Evolutionary conservation across 2,888 invertebrate genomes (phyloP), one percentile per base, ranked within the genome.

Genomic region (Molorchus minor): DNA sequence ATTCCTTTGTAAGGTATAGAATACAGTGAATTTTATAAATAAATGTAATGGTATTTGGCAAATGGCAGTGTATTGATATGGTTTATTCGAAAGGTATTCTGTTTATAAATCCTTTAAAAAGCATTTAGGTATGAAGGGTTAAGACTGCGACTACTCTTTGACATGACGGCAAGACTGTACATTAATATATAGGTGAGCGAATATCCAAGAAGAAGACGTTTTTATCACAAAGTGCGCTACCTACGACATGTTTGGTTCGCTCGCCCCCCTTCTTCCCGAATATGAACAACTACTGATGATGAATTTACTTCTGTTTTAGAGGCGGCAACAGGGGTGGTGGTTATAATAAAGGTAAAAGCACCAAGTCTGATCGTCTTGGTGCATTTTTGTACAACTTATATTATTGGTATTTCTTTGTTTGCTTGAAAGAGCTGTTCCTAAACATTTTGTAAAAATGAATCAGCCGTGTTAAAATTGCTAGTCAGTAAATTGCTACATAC

Each of bases 291-390:
- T 68, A 69, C 69, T 87, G 89, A 88, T 89, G 88, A 89, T 88
- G 85, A 86, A 68, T 86, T 86, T 88, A 86, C 88, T 88, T 91
- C 86, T 91, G 90, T 91, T 92, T 89, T 91, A 91, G 93, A 91
- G 87, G 88, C 87, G 93, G 93, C 90, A 92, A 93, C 91, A 89
- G 89, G 90, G 93, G 93, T 91, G 93, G 92, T 91, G 93, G 92
- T 93, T 93, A 86, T 92, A 93, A 92, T 87, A 94, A 94, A 94
- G 94, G 94, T 94, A 94, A 94, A 91, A 84, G 86, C 90, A 89
- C 89, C 90, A 86, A 87, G 85, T 86, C 86, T 84, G 83, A 83
- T 84, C 84, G 86, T 84, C 84, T 59, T 64, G 89, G 87, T 88
- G 89, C 89, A 87, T 84, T 89, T 89, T 87, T 85, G 71, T 76